Percentiles rank a stretch among this genome's conserved stretches.
Evolutionary conservation across 2,888 invertebrate genomes (phyloP).

Genomic region (Caradrina kadenii): DNA sequence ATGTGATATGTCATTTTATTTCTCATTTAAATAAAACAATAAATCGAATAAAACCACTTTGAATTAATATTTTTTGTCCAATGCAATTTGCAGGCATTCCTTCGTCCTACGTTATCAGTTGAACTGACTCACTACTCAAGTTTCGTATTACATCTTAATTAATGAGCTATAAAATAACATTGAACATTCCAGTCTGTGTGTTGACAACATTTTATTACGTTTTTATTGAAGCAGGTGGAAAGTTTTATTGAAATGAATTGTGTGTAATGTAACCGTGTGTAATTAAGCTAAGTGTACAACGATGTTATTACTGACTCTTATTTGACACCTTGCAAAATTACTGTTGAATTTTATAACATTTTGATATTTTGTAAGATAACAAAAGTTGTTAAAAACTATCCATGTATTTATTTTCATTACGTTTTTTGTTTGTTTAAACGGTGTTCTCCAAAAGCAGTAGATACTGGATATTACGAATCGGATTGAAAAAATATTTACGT

Average conservation of each 20-base stretch:
- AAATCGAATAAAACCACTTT: background rate
- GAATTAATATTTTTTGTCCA: background rate
- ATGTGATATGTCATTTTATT: too few species aligned
- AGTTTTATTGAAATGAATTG: constrained; percentile 33
- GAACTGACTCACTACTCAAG: background rate
- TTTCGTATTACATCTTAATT: constrained; percentile 40
- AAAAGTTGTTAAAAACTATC: too few species aligned
- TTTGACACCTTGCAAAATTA: constrained; percentile 33
- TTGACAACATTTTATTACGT: constrained; percentile 37
- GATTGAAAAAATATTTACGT: too few species aligned
- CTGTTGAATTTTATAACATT: background rate
- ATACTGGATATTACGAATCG: too few species aligned
- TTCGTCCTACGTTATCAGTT: constrained; percentile 2
- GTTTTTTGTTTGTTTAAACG: too few species aligned
- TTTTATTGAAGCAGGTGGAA: constrained; percentile 47
- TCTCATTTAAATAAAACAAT: background rate
- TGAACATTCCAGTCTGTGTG: constrained; percentile 28
- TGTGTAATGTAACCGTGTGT: constrained; percentile 13
- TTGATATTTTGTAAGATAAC: background rate
- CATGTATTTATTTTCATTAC: too few species aligned
- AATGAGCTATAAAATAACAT: constrained; percentile 43
- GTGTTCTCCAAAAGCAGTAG: too few species aligned
- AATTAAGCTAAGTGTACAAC: constrained; percentile 23
- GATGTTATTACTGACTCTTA: background rate
- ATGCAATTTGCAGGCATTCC: background rate